These are phyloP conservation scores for Nomada fabriciana DNA, from an alignment of 2,888 invertebrate species.

Conservation along the genomic window DNA sequence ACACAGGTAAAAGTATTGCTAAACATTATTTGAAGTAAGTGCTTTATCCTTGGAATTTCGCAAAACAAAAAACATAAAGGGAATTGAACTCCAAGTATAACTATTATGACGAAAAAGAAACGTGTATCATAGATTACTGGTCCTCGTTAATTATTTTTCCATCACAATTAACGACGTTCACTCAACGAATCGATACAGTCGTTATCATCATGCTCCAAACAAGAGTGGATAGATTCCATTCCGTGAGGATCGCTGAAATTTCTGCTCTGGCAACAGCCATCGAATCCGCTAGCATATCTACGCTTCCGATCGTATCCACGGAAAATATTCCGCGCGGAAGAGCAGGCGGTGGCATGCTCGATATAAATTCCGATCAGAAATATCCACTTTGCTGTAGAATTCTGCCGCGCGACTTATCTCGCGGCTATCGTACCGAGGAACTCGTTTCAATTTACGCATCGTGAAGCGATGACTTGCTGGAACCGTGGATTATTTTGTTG, in stretches of 20 bases:
- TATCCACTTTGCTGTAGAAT: slow-evolving; percentile 67
- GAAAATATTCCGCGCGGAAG: slow-evolving; percentile 31
- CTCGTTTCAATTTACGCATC: slow-evolving; percentile 59
- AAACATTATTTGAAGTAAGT: too few species aligned
- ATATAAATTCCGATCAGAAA: slow-evolving; percentile 71
- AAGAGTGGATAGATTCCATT: slow-evolving; percentile 3
- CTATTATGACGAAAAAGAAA: too few species aligned
- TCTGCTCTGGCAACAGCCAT: neutral
- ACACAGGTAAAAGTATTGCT: too few species aligned
- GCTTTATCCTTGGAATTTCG: too few species aligned
- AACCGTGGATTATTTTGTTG: slow-evolving; percentile 20
- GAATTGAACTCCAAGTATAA: too few species aligned
- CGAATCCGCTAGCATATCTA: slow-evolving; percentile 17
- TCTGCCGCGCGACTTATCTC: slow-evolving; percentile 65
- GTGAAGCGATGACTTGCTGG: slow-evolving; percentile 6
- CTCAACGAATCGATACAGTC: too few species aligned
- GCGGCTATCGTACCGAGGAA: slow-evolving; percentile 29
- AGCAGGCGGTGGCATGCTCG: slow-evolving; percentile 8
- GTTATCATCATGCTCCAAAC: neutral
- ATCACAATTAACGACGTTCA: neutral
- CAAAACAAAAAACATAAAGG: too few species aligned
- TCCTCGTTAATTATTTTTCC: neutral
- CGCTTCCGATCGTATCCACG: slow-evolving; percentile 10
- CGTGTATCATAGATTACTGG: neutral
- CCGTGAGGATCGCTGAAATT: neutral